Conservation (phyloP, 2,888 invertebrate genomes). For the Aphidius colemani region DNA sequence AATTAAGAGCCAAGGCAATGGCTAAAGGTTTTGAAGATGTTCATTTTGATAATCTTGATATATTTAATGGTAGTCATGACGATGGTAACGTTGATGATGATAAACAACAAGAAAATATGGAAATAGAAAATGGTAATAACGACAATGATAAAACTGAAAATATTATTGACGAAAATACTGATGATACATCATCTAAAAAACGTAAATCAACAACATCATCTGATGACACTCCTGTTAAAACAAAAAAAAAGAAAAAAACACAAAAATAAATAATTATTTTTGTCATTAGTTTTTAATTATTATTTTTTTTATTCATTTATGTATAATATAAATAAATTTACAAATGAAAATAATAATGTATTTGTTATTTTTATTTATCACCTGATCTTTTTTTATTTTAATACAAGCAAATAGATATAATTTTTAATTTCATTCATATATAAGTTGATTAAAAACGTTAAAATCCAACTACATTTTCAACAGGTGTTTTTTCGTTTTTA, state of each 20-base stretch:
- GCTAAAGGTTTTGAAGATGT: constrained; percentile 59
- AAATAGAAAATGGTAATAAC: constrained; percentile 33
- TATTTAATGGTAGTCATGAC: constrained; percentile 32
- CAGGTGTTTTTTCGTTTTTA: too few relatives aligned
- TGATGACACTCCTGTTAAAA: constrained; percentile 32
- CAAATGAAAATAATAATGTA: neutral
- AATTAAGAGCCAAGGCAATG: constrained; percentile 59
- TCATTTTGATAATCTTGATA: constrained; percentile 47
- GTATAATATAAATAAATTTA: constrained; percentile 22
- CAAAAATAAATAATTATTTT: constrained; percentile 1
- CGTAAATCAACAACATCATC: too few relatives aligned
- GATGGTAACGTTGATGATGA: constrained; percentile 35
- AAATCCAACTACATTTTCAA: too few relatives aligned
- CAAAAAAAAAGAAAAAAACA: constrained; percentile 43
- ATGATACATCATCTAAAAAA: too few relatives aligned
- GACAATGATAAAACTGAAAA: constrained; percentile 26
- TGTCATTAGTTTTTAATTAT: neutral
- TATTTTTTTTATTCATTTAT: neutral
- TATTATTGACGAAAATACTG: too few relatives aligned
- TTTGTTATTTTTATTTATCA: neutral
- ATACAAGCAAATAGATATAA: too few relatives aligned
- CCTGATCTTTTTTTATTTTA: too few relatives aligned
- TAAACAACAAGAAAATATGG: constrained; percentile 1
- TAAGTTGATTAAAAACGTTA: too few relatives aligned
- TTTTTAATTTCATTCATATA: too few relatives aligned